Evolutionary conservation across 2,888 invertebrate genomes (phyloP), one percentile per base, ranked within the genome.

Genomic region (Parapristionchus giblindavisi): DNA sequence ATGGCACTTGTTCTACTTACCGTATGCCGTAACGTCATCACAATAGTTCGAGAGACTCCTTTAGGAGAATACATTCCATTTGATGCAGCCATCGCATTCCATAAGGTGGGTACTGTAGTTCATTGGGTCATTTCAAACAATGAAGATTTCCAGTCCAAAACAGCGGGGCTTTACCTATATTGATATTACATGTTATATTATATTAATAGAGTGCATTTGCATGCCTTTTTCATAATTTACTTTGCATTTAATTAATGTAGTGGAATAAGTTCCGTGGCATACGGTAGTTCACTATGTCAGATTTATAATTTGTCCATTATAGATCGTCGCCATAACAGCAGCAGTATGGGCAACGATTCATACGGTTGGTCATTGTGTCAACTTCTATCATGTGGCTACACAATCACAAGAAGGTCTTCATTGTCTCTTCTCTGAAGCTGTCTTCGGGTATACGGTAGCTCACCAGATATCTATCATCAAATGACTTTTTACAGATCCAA

Each of bases 311-410:
- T 6, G 65, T 76, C 0, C 14, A 8, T 17, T 24, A 17, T 72
- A 81, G 90, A 95, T 97, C 74, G 95, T 94, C 0, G 97, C 96
- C 0, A 94, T 95, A 84, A 96, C 96, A 0, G 96, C 95, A 0
- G 90, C 95, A 0, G 94, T 96, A 90, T 96, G 96, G 89, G 94
- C 95, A 0, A 88, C 96, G 0, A 90, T 96, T 0, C 96, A 97
- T 88, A 94, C 95, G 0, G 93, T 95, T 2, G 96, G 96, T 0
- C 97, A 97, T 87, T 93, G 96, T 88, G 94, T 97, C 43, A 97
- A 97, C 89, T 97, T 97, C 89, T 97, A 97, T 89, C 96, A 97
- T 87, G 94, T 97, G 0, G 95, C 95, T 4, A 96, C 96, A 0
- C 97, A 97, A 87, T 95, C 96, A 0, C 91, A 95, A 1, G 95